Evolutionary conservation across 2,888 invertebrate genomes (phyloP).

Genomic region (Standfussiana lucernea): DNA sequence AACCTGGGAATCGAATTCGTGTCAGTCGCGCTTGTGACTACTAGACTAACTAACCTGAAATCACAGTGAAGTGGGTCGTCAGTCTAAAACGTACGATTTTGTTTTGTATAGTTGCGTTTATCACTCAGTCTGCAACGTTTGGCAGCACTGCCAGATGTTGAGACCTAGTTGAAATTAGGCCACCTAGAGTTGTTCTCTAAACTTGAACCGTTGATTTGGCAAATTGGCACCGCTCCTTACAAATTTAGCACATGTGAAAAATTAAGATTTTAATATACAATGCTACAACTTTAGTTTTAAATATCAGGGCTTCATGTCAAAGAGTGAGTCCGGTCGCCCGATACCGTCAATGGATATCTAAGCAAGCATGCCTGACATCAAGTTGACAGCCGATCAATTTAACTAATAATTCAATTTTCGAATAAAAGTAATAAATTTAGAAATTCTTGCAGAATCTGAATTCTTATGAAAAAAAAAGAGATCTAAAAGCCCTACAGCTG

Average conservation of each 20-base stretch:
- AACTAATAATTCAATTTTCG: neutral
- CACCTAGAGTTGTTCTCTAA: constrained; percentile 56
- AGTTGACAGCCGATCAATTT: neutral
- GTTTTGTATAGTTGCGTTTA: constrained; percentile 41
- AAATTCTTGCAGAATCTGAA: neutral
- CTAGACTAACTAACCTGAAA: constrained; percentile 18
- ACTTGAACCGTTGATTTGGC: constrained; percentile 60
- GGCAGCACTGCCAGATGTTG: constrained; percentile 58
- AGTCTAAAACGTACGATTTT: constrained; percentile 15
- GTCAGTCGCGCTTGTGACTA: neutral
- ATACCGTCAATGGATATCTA: neutral
- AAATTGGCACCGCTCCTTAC: constrained; percentile 59
- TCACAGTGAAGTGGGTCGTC: constrained; percentile 14
- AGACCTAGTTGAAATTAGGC: constrained; percentile 67
- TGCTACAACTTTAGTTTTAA: neutral
- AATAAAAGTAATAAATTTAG: neutral
- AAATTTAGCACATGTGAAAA: constrained; percentile 39
- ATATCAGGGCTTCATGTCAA: neutral
- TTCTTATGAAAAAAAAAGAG: neutral
- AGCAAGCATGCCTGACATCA: no score
- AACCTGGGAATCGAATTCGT: neutral
- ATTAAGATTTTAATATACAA: neutral
- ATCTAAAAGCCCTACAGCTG: neutral
- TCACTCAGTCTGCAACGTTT: constrained; percentile 55
- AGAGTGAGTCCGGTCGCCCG: neutral